Base-by-base conservation (phyloP, 2,888 invertebrate species). In the Ecliptopera silaceata region DNA sequence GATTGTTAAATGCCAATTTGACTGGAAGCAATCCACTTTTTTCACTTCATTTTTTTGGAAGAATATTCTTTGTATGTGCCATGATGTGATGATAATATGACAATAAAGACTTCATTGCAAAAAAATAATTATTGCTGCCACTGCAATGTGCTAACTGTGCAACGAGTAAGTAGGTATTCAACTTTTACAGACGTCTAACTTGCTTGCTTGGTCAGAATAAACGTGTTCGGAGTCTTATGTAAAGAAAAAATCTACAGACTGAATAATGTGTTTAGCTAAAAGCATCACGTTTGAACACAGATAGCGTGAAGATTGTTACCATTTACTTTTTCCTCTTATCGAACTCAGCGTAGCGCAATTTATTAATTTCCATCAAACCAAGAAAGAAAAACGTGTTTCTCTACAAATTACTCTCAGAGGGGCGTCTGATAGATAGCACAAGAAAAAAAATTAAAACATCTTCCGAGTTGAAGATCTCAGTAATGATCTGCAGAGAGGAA, bases 401-500 rank as follows among this genome's bases (percentile, higher is more conserved):
- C 68, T 72, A 73, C 72, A 77, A 78, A 78, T 77, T 75, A 76
- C 75, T 70, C 66, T 68, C 64, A 59, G 62, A 63, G 65, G 53
- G 46, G 56, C 71, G 68, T 76, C 75, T 71, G 77, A 77, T 76
- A 74, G 77, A 77, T 76, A 74, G 71, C 67, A 67, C 73, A 72
- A 69, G 68, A 69, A 72, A 75, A 77, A 80, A 77, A 76, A 78
- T 75, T 77, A 76, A 77, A 77, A 75, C 76, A 70, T 70, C 71
- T 70, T 72, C 67, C 68, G 72, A 75, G 76, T 76, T 79, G 74
- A 71, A 80, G 78, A 82, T 81, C 74, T 67, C 75, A 71, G 79
- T 83, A 85, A 84, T 84, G 83, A 84, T 84, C 82, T 79, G 72
- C 74, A 68, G 76, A 62, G 71, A 70, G 70, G 71, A 69, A 70